phyloP scores from a whole-genome alignment of 2,113 vertebrate species.

The Microcebus tavaratra region DNA sequence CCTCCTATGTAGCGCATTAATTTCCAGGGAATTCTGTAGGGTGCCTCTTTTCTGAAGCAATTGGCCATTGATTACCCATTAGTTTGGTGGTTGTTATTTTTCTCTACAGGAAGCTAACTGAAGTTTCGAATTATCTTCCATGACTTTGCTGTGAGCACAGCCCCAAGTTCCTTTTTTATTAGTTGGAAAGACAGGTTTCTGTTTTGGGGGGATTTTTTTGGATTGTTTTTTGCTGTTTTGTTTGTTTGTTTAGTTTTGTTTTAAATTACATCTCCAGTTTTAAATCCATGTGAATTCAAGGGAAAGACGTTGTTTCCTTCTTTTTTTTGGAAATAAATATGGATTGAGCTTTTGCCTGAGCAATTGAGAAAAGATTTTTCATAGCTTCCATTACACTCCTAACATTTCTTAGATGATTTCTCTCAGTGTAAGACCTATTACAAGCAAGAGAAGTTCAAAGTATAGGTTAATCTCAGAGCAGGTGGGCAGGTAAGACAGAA shows the following conservation, averaged over 20 bases:
- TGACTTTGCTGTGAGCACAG: constrained; percentile 60
- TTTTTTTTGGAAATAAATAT: constrained; percentile 36
- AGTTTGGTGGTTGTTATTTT: constrained; percentile 73
- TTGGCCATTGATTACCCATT: constrained; percentile 78
- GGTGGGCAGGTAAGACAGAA: neutral
- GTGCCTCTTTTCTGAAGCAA: constrained; percentile 58
- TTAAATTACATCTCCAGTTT: constrained; percentile 57
- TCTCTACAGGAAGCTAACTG: constrained; percentile 73
- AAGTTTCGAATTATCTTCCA: constrained; percentile 75
- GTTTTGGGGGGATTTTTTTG: neutral
- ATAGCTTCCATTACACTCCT: neutral
- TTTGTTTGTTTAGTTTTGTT: neutral
- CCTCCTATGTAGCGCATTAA: constrained; percentile 33
- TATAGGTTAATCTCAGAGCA: neutral
- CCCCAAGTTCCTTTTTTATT: constrained; percentile 60
- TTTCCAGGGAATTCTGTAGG: constrained; percentile 65
- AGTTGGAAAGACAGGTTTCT: constrained; percentile 56
- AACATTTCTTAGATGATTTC: neutral
- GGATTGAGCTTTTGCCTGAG: neutral
- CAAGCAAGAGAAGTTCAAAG: constrained; percentile 20
- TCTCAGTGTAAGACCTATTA: neutral
- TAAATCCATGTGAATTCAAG: constrained; percentile 44
- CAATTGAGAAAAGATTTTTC: constrained; percentile 44
- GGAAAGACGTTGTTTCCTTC: neutral
- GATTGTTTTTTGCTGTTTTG: neutral